These are phyloP conservation scores for Ivindomyrus marchei DNA, from an alignment of 2,113 vertebrate species.

Conservation along the genomic window DNA sequence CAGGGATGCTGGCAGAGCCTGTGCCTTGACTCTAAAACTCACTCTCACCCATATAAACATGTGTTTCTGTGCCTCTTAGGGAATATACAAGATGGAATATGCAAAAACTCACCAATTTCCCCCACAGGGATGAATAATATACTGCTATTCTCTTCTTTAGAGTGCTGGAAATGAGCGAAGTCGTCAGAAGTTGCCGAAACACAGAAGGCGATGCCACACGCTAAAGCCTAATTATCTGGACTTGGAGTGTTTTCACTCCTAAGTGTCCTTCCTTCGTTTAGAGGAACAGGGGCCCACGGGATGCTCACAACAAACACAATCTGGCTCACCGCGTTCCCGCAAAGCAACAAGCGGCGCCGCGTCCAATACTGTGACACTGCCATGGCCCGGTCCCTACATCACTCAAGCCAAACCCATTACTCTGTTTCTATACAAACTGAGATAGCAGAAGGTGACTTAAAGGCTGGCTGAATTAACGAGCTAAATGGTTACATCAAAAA, in stretches of 20 bases:
- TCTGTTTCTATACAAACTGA: conserved; percentile 22
- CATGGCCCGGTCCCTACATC: conserved; percentile 5
- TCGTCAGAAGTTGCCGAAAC: conserved; percentile 22
- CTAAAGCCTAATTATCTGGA: conserved; percentile 55
- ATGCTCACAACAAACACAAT: conserved; percentile 29
- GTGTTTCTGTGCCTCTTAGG: neutral
- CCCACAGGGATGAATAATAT: neutral
- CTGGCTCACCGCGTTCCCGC: conserved; percentile 9
- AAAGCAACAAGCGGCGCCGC: neutral
- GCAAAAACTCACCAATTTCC: neutral
- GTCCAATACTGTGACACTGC: conserved; percentile 27
- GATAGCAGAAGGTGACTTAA: conserved; percentile 37
- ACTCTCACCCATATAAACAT: neutral
- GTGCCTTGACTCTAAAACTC: neutral
- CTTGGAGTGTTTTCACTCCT: conserved; percentile 27
- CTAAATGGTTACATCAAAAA: conserved; percentile 29
- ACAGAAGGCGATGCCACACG: conserved; percentile 40
- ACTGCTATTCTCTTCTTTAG: neutral
- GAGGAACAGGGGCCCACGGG: conserved; percentile 19
- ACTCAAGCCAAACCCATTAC: conserved; percentile 31
- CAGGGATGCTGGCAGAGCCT: neutral
- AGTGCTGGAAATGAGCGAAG: neutral
- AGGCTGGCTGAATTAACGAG: conserved; percentile 35
- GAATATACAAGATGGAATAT: neutral
- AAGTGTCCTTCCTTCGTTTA: conserved; percentile 35